Evolutionary conservation across 2,113 vertebrate genomes (phyloP).

Genomic region (Choloepus hoffmanni): DNA sequence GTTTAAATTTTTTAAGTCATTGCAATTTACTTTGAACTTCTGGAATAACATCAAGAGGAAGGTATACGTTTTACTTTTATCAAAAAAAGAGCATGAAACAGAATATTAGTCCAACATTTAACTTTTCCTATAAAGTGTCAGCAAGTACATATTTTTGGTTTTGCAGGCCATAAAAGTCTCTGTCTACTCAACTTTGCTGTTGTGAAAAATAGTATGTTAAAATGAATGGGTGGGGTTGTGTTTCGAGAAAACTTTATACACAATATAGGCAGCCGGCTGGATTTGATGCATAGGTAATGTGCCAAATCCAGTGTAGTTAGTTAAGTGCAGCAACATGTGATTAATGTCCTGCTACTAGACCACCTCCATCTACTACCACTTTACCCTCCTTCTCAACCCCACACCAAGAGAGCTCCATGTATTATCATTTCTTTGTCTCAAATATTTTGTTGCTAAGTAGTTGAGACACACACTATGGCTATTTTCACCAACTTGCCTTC

Average conservation of each 20-base stretch:
- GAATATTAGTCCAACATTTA: not conserved
- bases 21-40: constrained; percentile 41
- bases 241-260: not conserved
- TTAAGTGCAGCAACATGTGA: not conserved
- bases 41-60: not conserved
- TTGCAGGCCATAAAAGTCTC: not conserved
- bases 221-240: not conserved
- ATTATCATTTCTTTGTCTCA: not conserved
- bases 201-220: not conserved
- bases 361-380: not conserved
- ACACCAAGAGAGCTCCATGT: not conserved
- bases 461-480: not conserved
- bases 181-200: not conserved
- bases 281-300: not conserved
- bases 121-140: not conserved
- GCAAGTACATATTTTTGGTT: not conserved
- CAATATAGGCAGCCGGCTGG: not conserved
- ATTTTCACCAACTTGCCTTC: constrained; percentile 8
- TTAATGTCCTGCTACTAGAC: not conserved
- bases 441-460: not conserved
- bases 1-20: constrained; percentile 51
- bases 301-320: not conserved
- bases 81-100: not conserved
- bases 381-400: not conserved
- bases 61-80: constrained; percentile 3